A percentile compares a stretch with the other conserved stretches of the same genome.
Evolutionary conservation across 2,888 invertebrate genomes (phyloP).

Genomic region (Neoitamus cyanurus): DNA sequence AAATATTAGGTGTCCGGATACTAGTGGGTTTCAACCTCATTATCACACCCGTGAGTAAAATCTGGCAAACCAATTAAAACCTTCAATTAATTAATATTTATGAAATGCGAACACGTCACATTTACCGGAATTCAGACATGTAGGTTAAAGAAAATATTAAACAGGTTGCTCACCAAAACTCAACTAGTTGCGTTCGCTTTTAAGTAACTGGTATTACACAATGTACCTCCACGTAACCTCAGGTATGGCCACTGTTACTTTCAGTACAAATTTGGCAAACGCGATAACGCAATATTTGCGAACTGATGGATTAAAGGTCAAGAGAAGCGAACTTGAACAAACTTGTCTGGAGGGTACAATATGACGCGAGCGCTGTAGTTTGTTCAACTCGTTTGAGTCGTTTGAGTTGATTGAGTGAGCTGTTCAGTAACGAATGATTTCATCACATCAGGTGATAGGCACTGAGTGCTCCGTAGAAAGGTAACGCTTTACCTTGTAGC

Average conservation of each 20-base stretch:
- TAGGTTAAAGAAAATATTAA: not conserved
- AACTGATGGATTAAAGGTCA: not conserved
- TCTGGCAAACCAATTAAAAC: no score
- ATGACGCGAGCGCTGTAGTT: not conserved
- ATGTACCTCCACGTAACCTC: not conserved
- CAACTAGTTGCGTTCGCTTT: not conserved
- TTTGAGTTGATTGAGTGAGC: not conserved
- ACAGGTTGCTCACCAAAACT: not conserved
- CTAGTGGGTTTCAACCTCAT: no score
- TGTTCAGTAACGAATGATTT: slow-evolving; percentile 6
- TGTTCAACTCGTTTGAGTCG: slow-evolving; percentile 9
- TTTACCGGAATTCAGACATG: not conserved
- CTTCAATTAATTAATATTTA: not conserved
- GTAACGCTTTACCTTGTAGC: not conserved
- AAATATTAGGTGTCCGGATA: no score
- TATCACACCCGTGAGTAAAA: no score
- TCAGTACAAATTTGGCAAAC: not conserved
- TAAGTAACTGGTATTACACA: not conserved
- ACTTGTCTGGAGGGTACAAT: not conserved
- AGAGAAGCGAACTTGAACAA: not conserved
- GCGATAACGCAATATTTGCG: not conserved
- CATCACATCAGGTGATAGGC: slow-evolving; percentile 28
- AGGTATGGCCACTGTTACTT: not conserved
- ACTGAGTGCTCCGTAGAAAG: not conserved
- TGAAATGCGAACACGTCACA: not conserved